Evolutionary conservation across 2,888 invertebrate genomes (phyloP), one percentile per base, ranked within the genome.

Genomic region (Maniola hyperantus): DNA sequence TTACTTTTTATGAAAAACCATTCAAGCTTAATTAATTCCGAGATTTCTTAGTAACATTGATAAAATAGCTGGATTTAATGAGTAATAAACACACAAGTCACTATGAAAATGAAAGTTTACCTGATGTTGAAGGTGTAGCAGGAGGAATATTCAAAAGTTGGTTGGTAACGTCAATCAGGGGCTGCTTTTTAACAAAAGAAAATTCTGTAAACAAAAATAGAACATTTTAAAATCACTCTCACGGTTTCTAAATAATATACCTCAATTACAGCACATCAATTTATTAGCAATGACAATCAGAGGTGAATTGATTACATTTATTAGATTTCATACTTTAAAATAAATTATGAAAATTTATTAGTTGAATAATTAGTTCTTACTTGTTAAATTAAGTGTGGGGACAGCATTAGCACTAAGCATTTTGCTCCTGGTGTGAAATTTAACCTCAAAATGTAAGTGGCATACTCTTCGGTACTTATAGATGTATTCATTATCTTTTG

Each of bases 401-500:
- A 53, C 33, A 53, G 53, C 53, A 53, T 53, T 34, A n/a, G 33
- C n/a, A 53, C 33, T 53, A n/a, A 53, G 33, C n/a, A 6, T 53
- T 34, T 33, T 53, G 13, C 53, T 34, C n/a, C 53, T 26, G 1
- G 53, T 53, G n/a, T 53, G 53, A 7, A n/a, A 34, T 34, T 7
- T 13, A 34, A 7, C 34, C 8, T 53, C 53, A 53, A 53, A 53
- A 34, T 53, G 53, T 51, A 51, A 26, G 11, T 51, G 33, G 13
- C 33, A 53, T 33, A 53, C 53, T 53, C 33, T 53, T 13, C 53
- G 26, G 33, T 53, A 33, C 5, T 33, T 53, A 18, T n/a, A 58
- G 26, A 64, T 58, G 20, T 58, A 50, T 39, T 58, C 50, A 64
- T 50, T 50, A 15, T 50, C 57, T 39, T 36, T 36, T 34, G 18